Base-by-base conservation (phyloP, 2,888 invertebrate genomes). In the Cosmopolites sordidus region DNA sequence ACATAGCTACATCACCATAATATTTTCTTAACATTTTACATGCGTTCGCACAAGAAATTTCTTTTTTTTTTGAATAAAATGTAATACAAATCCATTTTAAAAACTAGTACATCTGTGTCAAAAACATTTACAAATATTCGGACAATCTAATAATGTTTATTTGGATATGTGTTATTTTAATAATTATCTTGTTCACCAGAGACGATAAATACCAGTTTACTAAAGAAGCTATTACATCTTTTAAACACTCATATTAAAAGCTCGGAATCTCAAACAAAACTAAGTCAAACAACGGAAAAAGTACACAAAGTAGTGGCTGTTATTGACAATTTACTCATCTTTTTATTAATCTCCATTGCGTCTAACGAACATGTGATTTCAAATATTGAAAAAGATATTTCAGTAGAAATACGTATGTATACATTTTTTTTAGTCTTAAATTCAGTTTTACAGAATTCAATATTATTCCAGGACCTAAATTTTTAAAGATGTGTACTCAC, bases 191-290 rank as follows among this genome's bases (percentile, higher is more conserved):
- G 8, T 22, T 22, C 64, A 68, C 49, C 78, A 56, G 78, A 75
- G 47, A 73, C 76, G 43, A 67, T 84, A 51, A 79, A 79, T 63
- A 76, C 81, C 60, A 76, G 79, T 63, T 67, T 81, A 22, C 60
- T 79, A 22, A 70, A 71, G 48, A 69, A 71, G 50, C 63, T 77
- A 43, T 59, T 76, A 27, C 68, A 72, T 50, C 67, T 67, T 58
- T 60, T 73, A 17, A 72, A 70, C 51, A 64, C 68, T 58, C 59
- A 64, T 43, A 62, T 73, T 44, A 73, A 72, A 59, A 63, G 67
- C 40, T 5, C 16, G 8, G 71, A 70, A 57, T 69, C 67, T 60
- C 67, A 67, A 29, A 64, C 51, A 39, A 69, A 69, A 55, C 54
- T 62, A 15, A 65, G 59, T 50, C 62, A 63, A 44, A 64, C 64